Evolutionary conservation across 2,113 vertebrate species (phyloP).

Genomic region (Kobus ellipsiprymnus): DNA sequence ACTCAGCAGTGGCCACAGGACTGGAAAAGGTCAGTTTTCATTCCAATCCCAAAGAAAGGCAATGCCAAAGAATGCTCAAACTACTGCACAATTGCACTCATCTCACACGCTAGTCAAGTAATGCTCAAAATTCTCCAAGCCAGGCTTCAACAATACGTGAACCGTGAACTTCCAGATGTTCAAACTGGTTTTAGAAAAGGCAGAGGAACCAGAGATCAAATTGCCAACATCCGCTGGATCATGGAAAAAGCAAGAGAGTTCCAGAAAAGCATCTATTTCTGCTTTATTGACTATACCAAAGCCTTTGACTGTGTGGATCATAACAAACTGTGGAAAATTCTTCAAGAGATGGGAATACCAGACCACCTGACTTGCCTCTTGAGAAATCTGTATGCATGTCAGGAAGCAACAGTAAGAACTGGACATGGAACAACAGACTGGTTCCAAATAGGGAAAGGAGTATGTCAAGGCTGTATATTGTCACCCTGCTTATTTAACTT

Average conservation of each 20-base stretch:
- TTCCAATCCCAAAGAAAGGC: not conserved
- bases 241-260: not conserved
- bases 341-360: not conserved
- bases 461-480: not conserved
- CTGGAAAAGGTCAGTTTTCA: not conserved
- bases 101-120: rapidly evolving
- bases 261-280: not conserved
- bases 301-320: not conserved
- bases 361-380: not conserved
- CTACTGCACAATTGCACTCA: not conserved
- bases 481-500: not conserved
- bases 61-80: not conserved
- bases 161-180: rapidly evolving
- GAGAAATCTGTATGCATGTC: not conserved
- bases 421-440: not conserved
- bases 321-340: not conserved
- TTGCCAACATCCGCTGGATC: not conserved
- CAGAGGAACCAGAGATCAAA: not conserved
- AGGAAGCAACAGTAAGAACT: not conserved
- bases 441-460: not conserved
- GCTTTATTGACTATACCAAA: not conserved
- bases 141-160: not conserved
- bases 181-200: not conserved
- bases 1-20: not conserved
- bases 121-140: not conserved